Evolutionary conservation across 2,888 invertebrate genomes (phyloP).

Genomic region (Calameuta idolon): DNA sequence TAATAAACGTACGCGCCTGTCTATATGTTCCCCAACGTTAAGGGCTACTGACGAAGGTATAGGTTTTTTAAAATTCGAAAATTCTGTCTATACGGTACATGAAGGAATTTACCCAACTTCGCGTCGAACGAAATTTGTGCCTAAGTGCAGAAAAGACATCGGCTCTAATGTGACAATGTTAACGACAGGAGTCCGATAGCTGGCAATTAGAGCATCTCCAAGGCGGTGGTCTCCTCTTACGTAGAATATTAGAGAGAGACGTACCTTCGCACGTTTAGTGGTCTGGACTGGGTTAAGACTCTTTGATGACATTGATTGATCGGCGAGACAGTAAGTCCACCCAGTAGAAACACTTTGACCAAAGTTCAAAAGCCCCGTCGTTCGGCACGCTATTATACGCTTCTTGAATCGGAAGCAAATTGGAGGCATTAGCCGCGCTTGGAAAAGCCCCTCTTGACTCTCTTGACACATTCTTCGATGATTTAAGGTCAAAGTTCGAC

Average conservation of each 20-base stretch:
- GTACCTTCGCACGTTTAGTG: background rate
- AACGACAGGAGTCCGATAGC: background rate
- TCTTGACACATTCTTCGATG: slow-evolving; percentile 13
- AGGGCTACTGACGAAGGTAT: background rate
- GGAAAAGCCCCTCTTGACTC: background rate
- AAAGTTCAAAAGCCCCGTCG: background rate
- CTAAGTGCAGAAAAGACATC: background rate
- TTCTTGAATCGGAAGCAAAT: slow-evolving; percentile 15
- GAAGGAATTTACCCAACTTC: background rate
- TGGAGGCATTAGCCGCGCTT: slow-evolving; percentile 12
- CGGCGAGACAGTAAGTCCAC: background rate
- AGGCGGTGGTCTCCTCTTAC: background rate
- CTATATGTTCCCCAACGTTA: background rate
- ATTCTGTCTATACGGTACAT: background rate
- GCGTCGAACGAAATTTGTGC: background rate
- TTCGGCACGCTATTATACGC: background rate
- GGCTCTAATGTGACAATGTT: background rate
- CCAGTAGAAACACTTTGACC: background rate
- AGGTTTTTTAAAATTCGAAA: background rate
- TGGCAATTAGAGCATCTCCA: background rate
- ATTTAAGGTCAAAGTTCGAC: slow-evolving; percentile 16
- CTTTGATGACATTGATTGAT: background rate
- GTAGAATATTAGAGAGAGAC: slow-evolving; percentile 4
- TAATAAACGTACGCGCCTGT: background rate
- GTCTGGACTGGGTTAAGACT: background rate